Evolutionary conservation across 1,140 invertebrate species (phyloP).

Genomic region (Diprion similis): DNA sequence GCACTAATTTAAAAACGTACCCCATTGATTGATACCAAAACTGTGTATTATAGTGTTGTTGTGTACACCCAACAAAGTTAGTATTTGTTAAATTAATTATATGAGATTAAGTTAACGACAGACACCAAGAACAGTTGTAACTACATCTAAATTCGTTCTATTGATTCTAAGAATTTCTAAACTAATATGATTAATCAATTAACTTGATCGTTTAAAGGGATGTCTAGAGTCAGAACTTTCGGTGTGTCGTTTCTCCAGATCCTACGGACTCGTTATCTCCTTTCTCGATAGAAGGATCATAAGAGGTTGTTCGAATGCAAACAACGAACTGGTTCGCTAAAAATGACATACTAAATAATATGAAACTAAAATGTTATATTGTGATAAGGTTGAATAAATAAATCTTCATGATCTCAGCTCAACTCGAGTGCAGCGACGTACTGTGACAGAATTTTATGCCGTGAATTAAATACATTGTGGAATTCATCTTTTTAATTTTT

Average conservation of each 20-base stretch:
- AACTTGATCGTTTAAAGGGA: not conserved
- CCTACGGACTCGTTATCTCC: not conserved
- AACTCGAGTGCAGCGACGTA: not conserved
- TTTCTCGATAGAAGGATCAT: not conserved
- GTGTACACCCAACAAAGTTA: slow-evolving; percentile 41
- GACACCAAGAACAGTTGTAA: slow-evolving; percentile 41
- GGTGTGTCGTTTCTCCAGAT: not conserved
- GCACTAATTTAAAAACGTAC: not conserved
- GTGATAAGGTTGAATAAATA: not conserved
- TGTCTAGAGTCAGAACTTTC: not conserved
- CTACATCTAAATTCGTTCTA: slow-evolving; percentile 39
- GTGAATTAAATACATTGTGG: too few species aligned
- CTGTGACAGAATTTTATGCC: not conserved
- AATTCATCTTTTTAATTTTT: not conserved
- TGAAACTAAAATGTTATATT: not conserved
- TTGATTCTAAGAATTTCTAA: slow-evolving; percentile 31
- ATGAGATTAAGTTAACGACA: slow-evolving; percentile 43
- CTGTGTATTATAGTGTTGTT: slow-evolving; percentile 28
- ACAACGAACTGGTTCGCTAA: not conserved
- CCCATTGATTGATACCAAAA: not conserved
- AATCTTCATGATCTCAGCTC: not conserved
- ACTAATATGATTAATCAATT: not conserved
- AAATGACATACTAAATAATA: not conserved
- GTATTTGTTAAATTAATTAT: slow-evolving; percentile 41
- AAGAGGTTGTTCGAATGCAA: slow-evolving; percentile 5